These are phyloP conservation scores for Drosophila truncata DNA, from an alignment of 1,140 invertebrate species.

Conservation along the genomic window DNA sequence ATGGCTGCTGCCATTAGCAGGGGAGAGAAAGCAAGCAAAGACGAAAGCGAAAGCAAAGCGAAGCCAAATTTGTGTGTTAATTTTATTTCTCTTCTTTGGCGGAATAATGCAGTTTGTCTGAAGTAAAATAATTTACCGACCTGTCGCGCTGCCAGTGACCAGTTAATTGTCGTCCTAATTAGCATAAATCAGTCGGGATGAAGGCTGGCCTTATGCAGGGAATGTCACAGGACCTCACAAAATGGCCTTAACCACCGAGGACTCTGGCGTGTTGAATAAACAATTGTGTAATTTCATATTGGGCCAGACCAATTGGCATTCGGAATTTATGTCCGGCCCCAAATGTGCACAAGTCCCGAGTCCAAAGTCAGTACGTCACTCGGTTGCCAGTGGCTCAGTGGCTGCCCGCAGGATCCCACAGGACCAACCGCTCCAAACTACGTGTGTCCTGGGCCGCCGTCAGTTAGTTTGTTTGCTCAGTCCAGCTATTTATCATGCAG, in stretches of 20 bases:
- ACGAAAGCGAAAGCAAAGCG: constrained; percentile 1
- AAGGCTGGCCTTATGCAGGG: constrained; percentile 16
- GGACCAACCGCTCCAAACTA: constrained; percentile 39
- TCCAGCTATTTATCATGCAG: constrained; percentile 76
- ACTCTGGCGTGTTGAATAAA: constrained; percentile 40
- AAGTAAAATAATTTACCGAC: constrained; percentile 34
- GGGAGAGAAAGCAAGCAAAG: no score
- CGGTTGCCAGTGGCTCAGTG: constrained; percentile 12
- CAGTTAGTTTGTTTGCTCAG: constrained; percentile 58
- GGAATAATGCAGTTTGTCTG: constrained; percentile 31
- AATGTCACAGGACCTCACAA: constrained; percentile 14
- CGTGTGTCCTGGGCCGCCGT: constrained; percentile 17
- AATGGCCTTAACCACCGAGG: constrained; percentile 14
- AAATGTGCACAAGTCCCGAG: constrained; percentile 35
- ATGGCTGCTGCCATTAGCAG: constrained; percentile 53
- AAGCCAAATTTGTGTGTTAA: constrained; percentile 51
- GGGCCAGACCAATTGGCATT: constrained; percentile 61
- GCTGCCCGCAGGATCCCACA: constrained; percentile 52
- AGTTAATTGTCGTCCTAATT: constrained; percentile 68
- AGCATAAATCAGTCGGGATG: constrained; percentile 63
- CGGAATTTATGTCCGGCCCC: constrained; percentile 63
- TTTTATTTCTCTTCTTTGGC: constrained; percentile 56
- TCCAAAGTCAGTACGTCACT: constrained; percentile 52
- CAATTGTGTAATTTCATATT: constrained; percentile 74
- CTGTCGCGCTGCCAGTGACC: constrained; percentile 24